Conservation (phyloP, 2,888 invertebrate genomes). For the Cataglyphis altisquamis region DNA sequence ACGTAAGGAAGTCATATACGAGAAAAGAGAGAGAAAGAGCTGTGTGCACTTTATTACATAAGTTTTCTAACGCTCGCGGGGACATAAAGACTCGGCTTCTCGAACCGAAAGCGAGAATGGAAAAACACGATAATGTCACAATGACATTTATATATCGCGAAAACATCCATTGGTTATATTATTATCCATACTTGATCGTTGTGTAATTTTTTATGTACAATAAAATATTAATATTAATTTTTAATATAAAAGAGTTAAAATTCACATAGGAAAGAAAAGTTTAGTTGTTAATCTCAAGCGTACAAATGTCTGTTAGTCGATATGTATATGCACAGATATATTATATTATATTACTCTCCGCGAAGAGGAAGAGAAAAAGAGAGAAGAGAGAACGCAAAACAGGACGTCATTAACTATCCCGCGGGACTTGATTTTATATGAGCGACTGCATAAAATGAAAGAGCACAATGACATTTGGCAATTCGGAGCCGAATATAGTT, state of each 20-base stretch:
- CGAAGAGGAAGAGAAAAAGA: not conserved
- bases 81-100: not conserved
- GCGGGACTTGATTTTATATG: constrained; percentile 35
- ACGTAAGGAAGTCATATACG: constrained; percentile 9
- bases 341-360: constrained; percentile 26
- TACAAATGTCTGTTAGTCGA: constrained; percentile 13
- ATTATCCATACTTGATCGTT: not conserved
- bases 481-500: constrained; percentile 27
- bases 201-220: not conserved
- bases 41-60: not conserved
- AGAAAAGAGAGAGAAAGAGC: not conserved
- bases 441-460: constrained; percentile 40
- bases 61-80: constrained; percentile 1
- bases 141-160: constrained; percentile 5
- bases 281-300: not conserved
- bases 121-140: not conserved
- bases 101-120: not conserved
- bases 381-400: constrained; percentile 23
- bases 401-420: constrained; percentile 43
- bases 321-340: constrained; percentile 16
- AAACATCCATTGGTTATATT: not conserved
- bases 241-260: not conserved
- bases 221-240: constrained; percentile 26
- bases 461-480: constrained; percentile 22
- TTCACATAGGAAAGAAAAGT: not conserved